phyloP scores from a whole-genome alignment of 1,140 invertebrate species.

The Phenacoccus solenopsis region DNA sequence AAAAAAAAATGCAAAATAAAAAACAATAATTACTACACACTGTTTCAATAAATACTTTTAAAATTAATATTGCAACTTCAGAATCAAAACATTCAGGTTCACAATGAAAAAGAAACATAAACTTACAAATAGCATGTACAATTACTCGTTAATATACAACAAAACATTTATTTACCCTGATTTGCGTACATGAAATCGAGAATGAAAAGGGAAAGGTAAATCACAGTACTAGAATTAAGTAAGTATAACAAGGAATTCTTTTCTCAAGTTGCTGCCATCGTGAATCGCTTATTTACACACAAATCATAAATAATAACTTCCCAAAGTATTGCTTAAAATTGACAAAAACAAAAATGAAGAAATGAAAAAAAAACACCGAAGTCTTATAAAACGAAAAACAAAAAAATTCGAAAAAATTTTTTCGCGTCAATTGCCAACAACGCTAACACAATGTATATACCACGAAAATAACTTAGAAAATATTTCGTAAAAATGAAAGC shows the following conservation, averaged over 20 bases:
- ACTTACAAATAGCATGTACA: neutral
- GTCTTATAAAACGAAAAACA: neutral
- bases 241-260: constrained; percentile 9
- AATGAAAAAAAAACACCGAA: neutral
- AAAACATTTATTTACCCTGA: neutral
- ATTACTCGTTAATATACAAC: constrained; percentile 5
- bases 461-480: neutral
- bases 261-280: too few relatives aligned
- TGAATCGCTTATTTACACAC: too few relatives aligned
- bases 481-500: neutral
- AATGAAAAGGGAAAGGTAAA: neutral
- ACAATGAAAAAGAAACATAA: neutral
- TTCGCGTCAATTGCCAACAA: neutral
- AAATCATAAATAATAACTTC: too few relatives aligned
- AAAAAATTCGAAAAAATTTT: neutral
- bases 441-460: neutral
- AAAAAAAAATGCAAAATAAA: constrained; percentile 9
- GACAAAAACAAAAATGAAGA: neutral
- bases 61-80: constrained; percentile 12
- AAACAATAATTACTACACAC: constrained; percentile 7
- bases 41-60: neutral
- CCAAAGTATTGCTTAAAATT: neutral
- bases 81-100: neutral
- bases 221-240: constrained; percentile 9
- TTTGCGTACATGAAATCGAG: neutral